Evolutionary conservation across 2,113 vertebrate genomes (phyloP).

Genomic region (Cephalopterus ornatus): DNA sequence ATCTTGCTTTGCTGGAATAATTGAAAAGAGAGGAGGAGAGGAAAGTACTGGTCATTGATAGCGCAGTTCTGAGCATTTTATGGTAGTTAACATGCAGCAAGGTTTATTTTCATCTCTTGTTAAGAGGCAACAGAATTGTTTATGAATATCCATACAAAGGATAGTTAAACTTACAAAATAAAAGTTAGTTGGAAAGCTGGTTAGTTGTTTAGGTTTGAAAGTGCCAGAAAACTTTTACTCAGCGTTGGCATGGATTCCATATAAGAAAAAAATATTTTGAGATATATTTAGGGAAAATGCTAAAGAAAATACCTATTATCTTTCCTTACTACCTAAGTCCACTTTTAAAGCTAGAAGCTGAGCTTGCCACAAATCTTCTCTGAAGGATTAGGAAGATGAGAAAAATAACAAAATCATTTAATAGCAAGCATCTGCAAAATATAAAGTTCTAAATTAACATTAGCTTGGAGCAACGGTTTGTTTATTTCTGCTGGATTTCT

Average conservation of each 20-base stretch:
- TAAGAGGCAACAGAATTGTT: not conserved
- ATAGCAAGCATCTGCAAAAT: not conserved
- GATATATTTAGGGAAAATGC: not conserved
- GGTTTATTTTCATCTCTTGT: not conserved
- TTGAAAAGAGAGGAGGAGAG: not conserved
- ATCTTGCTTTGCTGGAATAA: not conserved
- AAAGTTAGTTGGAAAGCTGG: not conserved
- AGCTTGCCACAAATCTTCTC: not conserved
- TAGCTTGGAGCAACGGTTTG: not conserved
- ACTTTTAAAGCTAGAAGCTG: not conserved
- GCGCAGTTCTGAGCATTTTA: not conserved
- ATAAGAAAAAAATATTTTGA: not conserved
- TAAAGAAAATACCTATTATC: not conserved
- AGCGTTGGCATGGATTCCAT: not conserved
- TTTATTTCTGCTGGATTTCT: not conserved
- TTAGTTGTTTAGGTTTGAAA: not conserved
- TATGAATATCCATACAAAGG: not conserved
- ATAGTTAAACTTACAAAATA: not conserved
- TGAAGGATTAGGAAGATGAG: not conserved
- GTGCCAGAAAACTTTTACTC: not conserved
- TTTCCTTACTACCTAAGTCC: not conserved
- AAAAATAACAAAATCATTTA: not conserved
- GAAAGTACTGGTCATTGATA: not conserved
- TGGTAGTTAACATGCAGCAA: not conserved
- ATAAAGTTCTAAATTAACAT: not conserved